Conservation (phyloP, 2,888 invertebrate genomes). For the Hyposoter didymator region DNA sequence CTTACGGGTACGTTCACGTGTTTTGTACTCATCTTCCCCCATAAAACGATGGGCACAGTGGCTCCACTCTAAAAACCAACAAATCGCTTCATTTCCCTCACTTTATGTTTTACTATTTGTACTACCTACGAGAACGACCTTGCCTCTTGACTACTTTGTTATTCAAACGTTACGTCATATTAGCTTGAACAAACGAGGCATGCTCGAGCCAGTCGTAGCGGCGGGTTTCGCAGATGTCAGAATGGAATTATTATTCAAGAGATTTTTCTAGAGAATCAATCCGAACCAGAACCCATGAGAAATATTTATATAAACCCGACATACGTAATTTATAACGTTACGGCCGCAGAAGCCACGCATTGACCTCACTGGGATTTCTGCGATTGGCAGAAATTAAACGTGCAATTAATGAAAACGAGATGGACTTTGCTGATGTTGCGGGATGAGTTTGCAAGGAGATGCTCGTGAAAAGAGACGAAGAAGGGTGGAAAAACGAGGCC, state of each 20-base stretch:
- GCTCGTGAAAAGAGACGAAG: conserved; percentile 19
- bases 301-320: background rate
- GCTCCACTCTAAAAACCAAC: conserved; percentile 78
- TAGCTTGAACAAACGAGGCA: background rate
- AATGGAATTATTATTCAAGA: background rate
- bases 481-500: conserved; percentile 45
- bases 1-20: conserved; percentile 52
- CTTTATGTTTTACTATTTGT: conserved; percentile 74
- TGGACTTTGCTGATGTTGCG: conserved; percentile 48
- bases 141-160: conserved; percentile 14
- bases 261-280: background rate
- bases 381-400: conserved; percentile 67
- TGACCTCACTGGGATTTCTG: conserved; percentile 50
- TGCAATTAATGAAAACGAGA: conserved; percentile 68
- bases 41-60: conserved; percentile 67
- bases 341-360: conserved; percentile 24
- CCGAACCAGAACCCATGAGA: background rate
- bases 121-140: conserved; percentile 75
- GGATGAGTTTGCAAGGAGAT: conserved; percentile 19
- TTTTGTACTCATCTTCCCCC: conserved; percentile 69
- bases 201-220: background rate
- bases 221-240: background rate
- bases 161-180: background rate
- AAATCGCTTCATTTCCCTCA: conserved; percentile 78
- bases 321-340: conserved; percentile 9